These are phyloP conservation scores for Siderastrea radians DNA, from an alignment of 92 coral and sea anemone species.

Conservation along the genomic window DNA sequence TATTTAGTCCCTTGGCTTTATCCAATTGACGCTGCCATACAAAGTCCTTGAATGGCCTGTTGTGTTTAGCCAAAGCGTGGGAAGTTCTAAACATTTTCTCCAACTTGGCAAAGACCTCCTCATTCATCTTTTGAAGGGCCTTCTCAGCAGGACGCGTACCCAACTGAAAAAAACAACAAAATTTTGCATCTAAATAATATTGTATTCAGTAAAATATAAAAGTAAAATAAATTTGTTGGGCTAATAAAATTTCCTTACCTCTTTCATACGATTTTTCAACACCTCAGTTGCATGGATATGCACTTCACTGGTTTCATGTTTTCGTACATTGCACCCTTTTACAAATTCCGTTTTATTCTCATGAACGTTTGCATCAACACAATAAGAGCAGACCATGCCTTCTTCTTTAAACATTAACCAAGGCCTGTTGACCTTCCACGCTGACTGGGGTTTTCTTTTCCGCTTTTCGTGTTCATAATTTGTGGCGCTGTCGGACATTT, in stretches of 20 bases:
- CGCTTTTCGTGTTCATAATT: too few relatives aligned
- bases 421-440: too few relatives aligned
- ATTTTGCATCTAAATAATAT: background rate
- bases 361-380: too few relatives aligned
- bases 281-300: constrained; percentile 24
- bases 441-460: too few relatives aligned
- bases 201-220: background rate
- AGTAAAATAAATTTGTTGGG: background rate
- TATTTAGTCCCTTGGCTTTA: constrained; percentile 6
- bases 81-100: constrained; percentile 44
- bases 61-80: constrained; percentile 59
- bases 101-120: constrained; percentile 46
- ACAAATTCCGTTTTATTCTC: too few relatives aligned
- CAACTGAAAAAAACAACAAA: constrained; percentile 5
- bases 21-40: constrained; percentile 45
- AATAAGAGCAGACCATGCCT: too few relatives aligned
- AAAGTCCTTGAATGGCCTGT: constrained; percentile 56
- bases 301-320: background rate
- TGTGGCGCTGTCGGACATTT: too few relatives aligned
- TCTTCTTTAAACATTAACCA: too few relatives aligned
- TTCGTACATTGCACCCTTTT: too few relatives aligned
- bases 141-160: constrained; percentile 52
- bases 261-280: constrained; percentile 9
- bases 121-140: constrained; percentile 38
- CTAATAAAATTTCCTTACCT: constrained; percentile 1